Evolutionary conservation across 2,113 vertebrate genomes (phyloP).

Genomic region (Onychostruthus taczanowskii): DNA sequence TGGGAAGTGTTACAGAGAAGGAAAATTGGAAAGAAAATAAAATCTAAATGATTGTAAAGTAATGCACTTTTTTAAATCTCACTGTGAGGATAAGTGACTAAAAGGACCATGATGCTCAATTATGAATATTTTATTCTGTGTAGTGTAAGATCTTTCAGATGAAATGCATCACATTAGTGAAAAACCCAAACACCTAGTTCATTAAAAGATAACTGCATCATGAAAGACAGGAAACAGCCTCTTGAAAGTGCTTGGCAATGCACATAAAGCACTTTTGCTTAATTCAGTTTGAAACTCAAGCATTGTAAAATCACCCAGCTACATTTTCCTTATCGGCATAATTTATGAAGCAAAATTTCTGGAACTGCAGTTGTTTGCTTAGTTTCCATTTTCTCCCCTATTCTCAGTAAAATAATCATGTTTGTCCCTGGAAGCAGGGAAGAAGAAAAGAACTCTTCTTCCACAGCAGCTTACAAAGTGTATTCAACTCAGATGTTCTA

Average conservation of each 20-base stretch:
- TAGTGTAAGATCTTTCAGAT: neutral
- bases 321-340: conserved; percentile 43
- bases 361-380: conserved; percentile 35
- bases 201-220: conserved; percentile 11
- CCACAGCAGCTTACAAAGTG: neutral
- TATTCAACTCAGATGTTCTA: conserved; percentile 24
- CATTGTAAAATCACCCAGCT: neutral
- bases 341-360: conserved; percentile 61
- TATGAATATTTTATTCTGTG: neutral
- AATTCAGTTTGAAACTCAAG: conserved; percentile 7
- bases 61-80: neutral
- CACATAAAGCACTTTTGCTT: conserved; percentile 16
- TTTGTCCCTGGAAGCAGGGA: neutral
- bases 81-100: neutral
- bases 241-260: neutral
- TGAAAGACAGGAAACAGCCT: neutral
- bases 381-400: conserved; percentile 15
- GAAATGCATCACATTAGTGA: neutral
- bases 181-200: neutral
- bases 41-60: neutral
- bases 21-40: neutral
- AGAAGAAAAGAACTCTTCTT: neutral
- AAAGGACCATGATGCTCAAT: neutral
- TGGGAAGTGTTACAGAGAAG: neutral
- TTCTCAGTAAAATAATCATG: conserved; percentile 37